Evolutionary conservation across 2,888 invertebrate species (phyloP), one percentile per base, ranked within the genome.

Genomic region (Epiblema foenella): DNA sequence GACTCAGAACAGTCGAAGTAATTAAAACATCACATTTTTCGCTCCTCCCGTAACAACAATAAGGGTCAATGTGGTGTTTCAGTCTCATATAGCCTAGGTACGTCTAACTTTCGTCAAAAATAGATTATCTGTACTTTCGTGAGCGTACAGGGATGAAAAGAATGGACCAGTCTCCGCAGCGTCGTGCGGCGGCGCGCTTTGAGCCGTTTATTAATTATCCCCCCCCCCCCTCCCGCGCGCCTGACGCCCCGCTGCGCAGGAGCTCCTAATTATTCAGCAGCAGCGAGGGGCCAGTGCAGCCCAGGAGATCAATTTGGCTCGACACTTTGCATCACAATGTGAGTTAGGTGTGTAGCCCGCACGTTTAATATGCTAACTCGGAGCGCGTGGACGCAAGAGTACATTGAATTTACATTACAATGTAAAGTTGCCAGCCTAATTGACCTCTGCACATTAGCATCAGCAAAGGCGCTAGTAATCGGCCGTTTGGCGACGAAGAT

Each of bases 141-240:
- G 52, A 54, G 64, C 39, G 54, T 20, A 54, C 54, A n/a, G 52
- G 52, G 52, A 37, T 18, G 64, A 39, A 64, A 54, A 52, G 51
- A 64, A 64, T 54, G 64, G 52, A 37, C 51, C 63, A 52, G 63
- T 18, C 62, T 33, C 33, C 18, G 18, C 37, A 24, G 57, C 37
- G 12, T 71, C 71, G 71, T 71, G 71, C 71, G 62, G 71, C 71
- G 71, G 71, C 67, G 39, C 57, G 71, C 71, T 71, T 71, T 71
- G 71, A 71, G 56, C 33, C 71, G 68, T 67, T 66, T 66, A 67
- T 71, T 71, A 71, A 71, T 71, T 71, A 71, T 39, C 66, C 24
- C 59, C 65, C 54, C 65, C 33, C 54, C 12, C 54, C 65, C 33
- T 46, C 12, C 46, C 60, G 20, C 54, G 56, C 39, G 15, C 18